Conservation (phyloP, 2,888 invertebrate species). For the Brachyopa scutellaris region DNA sequence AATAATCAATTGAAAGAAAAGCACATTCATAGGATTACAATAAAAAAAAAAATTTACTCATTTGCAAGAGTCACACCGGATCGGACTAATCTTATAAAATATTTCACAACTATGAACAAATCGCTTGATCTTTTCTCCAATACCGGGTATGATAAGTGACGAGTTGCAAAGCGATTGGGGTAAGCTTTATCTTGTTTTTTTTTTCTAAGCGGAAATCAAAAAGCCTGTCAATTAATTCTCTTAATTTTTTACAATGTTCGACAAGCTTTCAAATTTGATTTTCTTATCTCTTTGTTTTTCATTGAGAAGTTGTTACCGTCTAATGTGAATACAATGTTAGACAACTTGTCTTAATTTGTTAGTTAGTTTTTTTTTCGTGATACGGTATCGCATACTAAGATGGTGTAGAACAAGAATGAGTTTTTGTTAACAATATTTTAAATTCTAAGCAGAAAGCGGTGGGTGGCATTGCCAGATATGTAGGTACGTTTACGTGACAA, state of each 20-base stretch:
- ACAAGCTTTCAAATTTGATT: constrained; percentile 32
- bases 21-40: too few relatives aligned
- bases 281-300: constrained; percentile 29
- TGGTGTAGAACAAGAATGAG: constrained; percentile 4
- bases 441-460: neutral
- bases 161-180: neutral
- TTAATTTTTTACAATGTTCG: constrained; percentile 17
- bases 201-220: constrained; percentile 22
- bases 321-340: constrained; percentile 61
- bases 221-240: constrained; percentile 26
- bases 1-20: too few relatives aligned
- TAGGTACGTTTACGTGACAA: too few relatives aligned
- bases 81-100: neutral
- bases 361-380: constrained; percentile 3
- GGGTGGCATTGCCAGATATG: neutral
- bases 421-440: neutral
- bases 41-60: neutral
- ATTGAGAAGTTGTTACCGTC: constrained; percentile 4
- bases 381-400: constrained; percentile 21
- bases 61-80: neutral
- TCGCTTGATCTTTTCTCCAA: neutral
- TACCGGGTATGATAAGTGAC: neutral
- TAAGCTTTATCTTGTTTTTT: constrained; percentile 7
- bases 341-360: constrained; percentile 28
- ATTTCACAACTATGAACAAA: neutral